Percentiles rank a stretch among this genome's conserved stretches.
phyloP scores from a whole-genome alignment of 2,888 invertebrate species.

The Elysia crispata region DNA sequence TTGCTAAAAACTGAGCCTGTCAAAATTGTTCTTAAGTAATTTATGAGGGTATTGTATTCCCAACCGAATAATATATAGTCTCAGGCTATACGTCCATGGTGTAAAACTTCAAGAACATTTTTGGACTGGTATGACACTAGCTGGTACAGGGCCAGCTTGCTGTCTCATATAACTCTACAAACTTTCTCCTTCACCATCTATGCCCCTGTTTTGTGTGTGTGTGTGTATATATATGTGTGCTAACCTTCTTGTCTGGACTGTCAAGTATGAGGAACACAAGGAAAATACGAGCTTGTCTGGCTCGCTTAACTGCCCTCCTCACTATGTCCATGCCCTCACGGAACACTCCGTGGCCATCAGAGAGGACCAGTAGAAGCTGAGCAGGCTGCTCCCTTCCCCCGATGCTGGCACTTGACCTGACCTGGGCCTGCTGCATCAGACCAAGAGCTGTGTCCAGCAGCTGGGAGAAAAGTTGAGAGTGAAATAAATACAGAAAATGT shows the following conservation, averaged over 20 bases:
- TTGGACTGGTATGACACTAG: no score
- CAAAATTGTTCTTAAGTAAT: no score
- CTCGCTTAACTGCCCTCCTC: conserved; percentile 87
- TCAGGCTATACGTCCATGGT: no score
- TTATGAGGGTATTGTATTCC: no score
- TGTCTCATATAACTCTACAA: no score
- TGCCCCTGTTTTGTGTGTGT: no score
- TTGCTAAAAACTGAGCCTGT: no score
- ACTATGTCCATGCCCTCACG: conserved; percentile 89
- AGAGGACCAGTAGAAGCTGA: conserved; percentile 92
- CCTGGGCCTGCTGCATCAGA: conserved; percentile 78
- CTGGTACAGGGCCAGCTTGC: no score
- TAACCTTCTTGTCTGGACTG: conserved; percentile 91
- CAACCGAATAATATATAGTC: no score
- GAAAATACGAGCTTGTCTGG: conserved; percentile 90
- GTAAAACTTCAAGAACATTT: no score
- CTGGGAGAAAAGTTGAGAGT: conserved; percentile 52
- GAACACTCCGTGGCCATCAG: conserved; percentile 96
- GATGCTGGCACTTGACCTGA: conserved; percentile 57
- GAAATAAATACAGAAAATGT: background rate
- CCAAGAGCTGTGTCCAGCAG: conserved; percentile 88
- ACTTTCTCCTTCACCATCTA: no score
- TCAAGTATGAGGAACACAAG: conserved; percentile 97
- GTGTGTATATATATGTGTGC: no score
- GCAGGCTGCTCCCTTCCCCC: conserved; percentile 76